Evolutionary conservation across 2,113 vertebrate genomes (phyloP).

Genomic region (Leucopternis melanops): DNA sequence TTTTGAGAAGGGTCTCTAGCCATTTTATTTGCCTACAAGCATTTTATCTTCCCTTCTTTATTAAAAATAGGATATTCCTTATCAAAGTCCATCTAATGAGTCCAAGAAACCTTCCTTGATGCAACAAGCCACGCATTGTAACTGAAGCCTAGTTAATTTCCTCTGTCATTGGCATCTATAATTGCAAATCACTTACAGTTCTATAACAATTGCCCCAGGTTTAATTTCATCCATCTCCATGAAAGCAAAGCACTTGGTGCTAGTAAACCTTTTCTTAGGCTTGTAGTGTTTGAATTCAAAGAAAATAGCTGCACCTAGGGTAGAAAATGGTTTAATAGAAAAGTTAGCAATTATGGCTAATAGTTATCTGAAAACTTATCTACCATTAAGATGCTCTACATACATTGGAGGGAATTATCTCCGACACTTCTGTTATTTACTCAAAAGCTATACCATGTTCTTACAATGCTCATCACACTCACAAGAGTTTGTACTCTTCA

Average conservation of each 20-base stretch:
- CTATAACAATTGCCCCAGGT: conserved; percentile 90
- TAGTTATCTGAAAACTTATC: background rate
- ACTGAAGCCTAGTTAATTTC: background rate
- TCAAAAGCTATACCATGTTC: background rate
- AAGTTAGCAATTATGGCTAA: background rate
- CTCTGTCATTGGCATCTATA: background rate
- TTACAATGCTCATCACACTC: background rate
- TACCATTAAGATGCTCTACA: background rate
- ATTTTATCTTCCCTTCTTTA: background rate
- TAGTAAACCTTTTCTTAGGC: conserved; percentile 96
- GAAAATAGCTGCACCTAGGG: conserved; percentile 94
- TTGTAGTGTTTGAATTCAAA: conserved; percentile 99
- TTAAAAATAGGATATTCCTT: background rate
- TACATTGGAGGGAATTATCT: background rate
- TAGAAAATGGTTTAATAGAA: background rate
- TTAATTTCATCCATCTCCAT: conserved; percentile 99
- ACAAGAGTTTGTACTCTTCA: background rate
- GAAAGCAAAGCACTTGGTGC: conserved; percentile 98
- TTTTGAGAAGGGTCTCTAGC: background rate
- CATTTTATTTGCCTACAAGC: background rate
- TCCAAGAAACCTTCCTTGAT: background rate
- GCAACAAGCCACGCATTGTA: background rate
- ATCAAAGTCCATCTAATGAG: background rate
- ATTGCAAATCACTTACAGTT: conserved; percentile 83
- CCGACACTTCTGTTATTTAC: background rate